Evolutionary conservation across 2,888 invertebrate species (phyloP), one percentile per base, ranked within the genome.

Genomic region (Acronicta aceris): DNA sequence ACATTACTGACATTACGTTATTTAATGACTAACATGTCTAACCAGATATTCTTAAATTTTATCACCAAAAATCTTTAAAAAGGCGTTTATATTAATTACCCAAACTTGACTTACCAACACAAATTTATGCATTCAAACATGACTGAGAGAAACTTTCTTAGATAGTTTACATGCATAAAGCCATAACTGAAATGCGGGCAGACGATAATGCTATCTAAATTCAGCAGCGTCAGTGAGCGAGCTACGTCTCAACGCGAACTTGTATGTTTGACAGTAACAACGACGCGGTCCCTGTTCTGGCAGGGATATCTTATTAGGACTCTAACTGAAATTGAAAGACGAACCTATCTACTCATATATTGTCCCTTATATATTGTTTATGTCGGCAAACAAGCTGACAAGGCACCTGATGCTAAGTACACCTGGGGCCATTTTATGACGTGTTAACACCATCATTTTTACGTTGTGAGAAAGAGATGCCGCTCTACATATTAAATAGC

Each of bases 211-310:
- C 83, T 87, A 89, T 88, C 87, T 84, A 81, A 84, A 84, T 83
- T 83, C 83, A 82, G 78, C 83, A 83, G 85, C 83, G 84, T 84
- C 85, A 84, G 83, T 78, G 74, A 77, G 76, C 69, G 74, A 69
- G 74, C 72, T 74, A 60, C 74, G 71, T 74, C 76, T 73, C 72
- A 65, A 74, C 76, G 76, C 73, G 71, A 88, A 90, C 83, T 89
- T 88, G 81, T 85, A 89, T 88, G 89, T 90, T 90, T 89, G 90
- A 83, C 86, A 85, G 81, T 84, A 85, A 86, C 85, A 88, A 81
- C 85, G 86, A 82, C 82, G 81, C 46, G 75, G 76, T 47, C 30
- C 25, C 66, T 69, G 51, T 74, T 45, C 12, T 15, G 66, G 76
- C 68, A 60, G 21, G 48, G 38, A 6, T n/a, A 38, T 0, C 38